Base-by-base conservation (phyloP, 2,888 invertebrate genomes). In the Linnaemya tessellans region DNA sequence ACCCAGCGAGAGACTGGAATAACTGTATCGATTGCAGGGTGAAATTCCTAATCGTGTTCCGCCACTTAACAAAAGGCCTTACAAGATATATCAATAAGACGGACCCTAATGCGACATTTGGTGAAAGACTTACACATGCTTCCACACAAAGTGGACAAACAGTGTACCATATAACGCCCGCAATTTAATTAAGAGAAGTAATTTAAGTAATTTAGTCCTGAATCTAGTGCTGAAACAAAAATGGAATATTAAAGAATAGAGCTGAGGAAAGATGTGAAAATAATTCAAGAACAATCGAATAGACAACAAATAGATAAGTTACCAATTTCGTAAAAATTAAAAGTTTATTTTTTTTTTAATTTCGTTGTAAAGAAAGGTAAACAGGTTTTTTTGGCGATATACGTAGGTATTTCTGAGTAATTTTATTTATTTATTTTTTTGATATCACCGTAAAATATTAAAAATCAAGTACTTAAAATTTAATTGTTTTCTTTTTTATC, bases 391-490 rank as follows among this genome's bases (percentile, higher is more conserved):
- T 22, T 43, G 20, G 9, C 4, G 41, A 30, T 41, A 13, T 3
- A 7, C 10, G 10, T 9, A 56, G 35, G 60, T 46, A 58, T 35
- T 78, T 65, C 25, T 78, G 71, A 71, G 22, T 60, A 15, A 43
- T 71, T 82, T 83, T 83, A 83, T 82, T 83, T 83, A 78, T 78
- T 83, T 49, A n/a, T n/a, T n/a, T n/a, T n/a, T n/a, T n/a, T n/a
- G n/a, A n/a, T 62, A 68, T 68, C 43, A 54, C 46, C 58, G 41
- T 82, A 49, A 60, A 22, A 58, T 67, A 54, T 74, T 60, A 56
- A 80, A 64, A 54, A 64, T 43, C 54, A 81, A 56, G 20, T 75
- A 62, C 70, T 82, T 82, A 77, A 71, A 64, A 65, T 22, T 51
- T 51, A 51, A 11, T 20, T 38, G 3, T 56, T 58, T 25, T 56